A percentile compares a stretch with the other conserved stretches of the same genome.
These are phyloP conservation scores for Dolichotis patagonum DNA, from an alignment of 2,113 vertebrate genomes.

Conservation along the genomic window DNA sequence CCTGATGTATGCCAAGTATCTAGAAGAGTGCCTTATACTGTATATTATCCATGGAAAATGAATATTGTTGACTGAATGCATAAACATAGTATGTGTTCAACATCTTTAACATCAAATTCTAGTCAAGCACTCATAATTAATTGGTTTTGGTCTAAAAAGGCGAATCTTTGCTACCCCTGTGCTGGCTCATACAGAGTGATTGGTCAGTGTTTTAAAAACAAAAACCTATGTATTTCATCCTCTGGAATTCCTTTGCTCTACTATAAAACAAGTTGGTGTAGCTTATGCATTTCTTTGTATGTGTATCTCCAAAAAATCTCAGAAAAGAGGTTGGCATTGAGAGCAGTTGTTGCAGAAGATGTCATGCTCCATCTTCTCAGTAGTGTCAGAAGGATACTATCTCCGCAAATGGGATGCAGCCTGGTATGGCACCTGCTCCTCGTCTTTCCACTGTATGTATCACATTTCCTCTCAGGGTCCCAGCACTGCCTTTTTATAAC, in stretches of 20 bases:
- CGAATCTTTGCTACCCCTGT: background rate
- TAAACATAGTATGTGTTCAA: background rate
- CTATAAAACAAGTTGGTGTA: background rate
- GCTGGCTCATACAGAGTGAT: background rate
- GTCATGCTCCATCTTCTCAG: background rate
- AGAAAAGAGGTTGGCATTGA: background rate
- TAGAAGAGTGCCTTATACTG: background rate
- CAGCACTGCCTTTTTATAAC: background rate
- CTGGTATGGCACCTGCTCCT: background rate
- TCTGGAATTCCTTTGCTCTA: background rate
- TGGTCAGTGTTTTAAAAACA: background rate
- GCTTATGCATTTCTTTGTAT: background rate
- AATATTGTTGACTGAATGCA: background rate
- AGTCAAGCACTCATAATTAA: background rate
- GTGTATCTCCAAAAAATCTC: background rate
- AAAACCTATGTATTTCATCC: background rate
- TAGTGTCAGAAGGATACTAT: background rate
- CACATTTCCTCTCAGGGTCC: background rate
- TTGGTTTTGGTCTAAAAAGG: background rate
- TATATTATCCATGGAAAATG: background rate
- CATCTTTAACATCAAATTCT: background rate
- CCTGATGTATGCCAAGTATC: background rate
- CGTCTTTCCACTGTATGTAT: background rate
- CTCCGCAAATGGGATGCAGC: background rate
- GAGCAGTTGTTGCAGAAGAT: background rate